phyloP scores from a whole-genome alignment of 2,113 vertebrate species.

The Pachypanchax playfairii region DNA sequence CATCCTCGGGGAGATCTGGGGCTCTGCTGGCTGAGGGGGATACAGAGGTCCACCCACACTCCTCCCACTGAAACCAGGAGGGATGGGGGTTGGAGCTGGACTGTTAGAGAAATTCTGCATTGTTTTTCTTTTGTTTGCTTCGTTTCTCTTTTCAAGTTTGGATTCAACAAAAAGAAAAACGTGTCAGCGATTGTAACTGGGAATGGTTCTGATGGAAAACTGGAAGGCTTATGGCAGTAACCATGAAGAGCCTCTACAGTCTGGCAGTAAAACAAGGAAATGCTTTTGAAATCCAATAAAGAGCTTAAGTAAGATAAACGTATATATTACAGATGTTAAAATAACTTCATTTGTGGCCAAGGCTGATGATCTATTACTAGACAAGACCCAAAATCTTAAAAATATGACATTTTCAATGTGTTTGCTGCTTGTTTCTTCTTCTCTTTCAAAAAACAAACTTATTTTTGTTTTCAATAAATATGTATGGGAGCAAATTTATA shows the following conservation, averaged over 20 bases:
- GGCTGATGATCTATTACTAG: slow-evolving; percentile 13
- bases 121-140: too few relatives aligned
- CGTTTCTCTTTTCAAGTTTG: slow-evolving; percentile 18
- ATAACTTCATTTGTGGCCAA: slow-evolving; percentile 29
- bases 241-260: slow-evolving; percentile 49
- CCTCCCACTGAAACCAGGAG: slow-evolving; percentile 76
- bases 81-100: slow-evolving; percentile 71
- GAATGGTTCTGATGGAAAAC: slow-evolving; percentile 64
- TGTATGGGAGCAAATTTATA: slow-evolving; percentile 40
- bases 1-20: slow-evolving; percentile 81
- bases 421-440: slow-evolving; percentile 15
- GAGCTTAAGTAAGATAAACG: slow-evolving; percentile 42
- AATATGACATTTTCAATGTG: slow-evolving; percentile 34
- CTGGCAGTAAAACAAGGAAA: slow-evolving; percentile 57
- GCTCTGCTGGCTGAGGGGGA: slow-evolving; percentile 76
- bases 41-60: slow-evolving; percentile 73
- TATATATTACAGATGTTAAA: slow-evolving; percentile 37
- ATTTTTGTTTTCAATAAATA: slow-evolving; percentile 4
- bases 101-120: slow-evolving; percentile 85
- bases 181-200: slow-evolving; percentile 54
- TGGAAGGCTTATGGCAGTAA: slow-evolving; percentile 58
- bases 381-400: slow-evolving; percentile 48
- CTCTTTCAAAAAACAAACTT: slow-evolving; percentile 27
- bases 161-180: slow-evolving; percentile 13
- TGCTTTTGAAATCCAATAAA: slow-evolving; percentile 56